A percentile compares a stretch with the other conserved stretches of the same genome.
These are phyloP conservation scores for Takifugu rubripes DNA, from an alignment of 2,797 vertebrate species.

Conservation along the genomic window DNA sequence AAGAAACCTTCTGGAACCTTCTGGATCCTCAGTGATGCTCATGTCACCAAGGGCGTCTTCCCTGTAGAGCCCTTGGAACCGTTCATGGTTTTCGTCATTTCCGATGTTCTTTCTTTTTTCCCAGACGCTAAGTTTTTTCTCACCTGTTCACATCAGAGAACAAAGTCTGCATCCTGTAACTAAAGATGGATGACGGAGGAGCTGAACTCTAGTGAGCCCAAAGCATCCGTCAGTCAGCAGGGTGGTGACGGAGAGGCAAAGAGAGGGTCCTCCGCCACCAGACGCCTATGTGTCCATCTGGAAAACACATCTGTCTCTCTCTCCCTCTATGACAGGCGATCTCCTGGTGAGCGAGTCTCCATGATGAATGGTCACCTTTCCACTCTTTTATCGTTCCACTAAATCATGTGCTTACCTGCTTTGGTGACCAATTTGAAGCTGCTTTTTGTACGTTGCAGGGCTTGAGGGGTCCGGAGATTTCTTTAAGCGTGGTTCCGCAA, in stretches of 20 bases:
- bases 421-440: conserved; percentile 79
- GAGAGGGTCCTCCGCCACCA: conserved; percentile 43
- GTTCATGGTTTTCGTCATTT: too few relatives aligned
- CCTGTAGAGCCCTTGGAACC: too few relatives aligned
- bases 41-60: too few relatives aligned
- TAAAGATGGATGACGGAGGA: too few relatives aligned
- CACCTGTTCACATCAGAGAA: too few relatives aligned
- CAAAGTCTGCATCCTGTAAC: too few relatives aligned
- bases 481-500: conserved; percentile 12
- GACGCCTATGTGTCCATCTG: conserved; percentile 61
- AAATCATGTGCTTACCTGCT: conserved; percentile 80
- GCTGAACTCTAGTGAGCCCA: conserved; percentile 14
- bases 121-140: too few relatives aligned
- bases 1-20: too few relatives aligned
- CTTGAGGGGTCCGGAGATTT: conserved; percentile 48
- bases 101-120: too few relatives aligned
- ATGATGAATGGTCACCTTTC: conserved; percentile 81
- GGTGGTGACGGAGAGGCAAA: conserved; percentile 42
- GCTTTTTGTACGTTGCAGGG: conserved; percentile 66
- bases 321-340: conserved; percentile 71
- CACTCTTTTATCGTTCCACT: conserved; percentile 79
- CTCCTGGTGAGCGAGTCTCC: conserved; percentile 74
- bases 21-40: too few relatives aligned
- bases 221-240: conserved; percentile 30
- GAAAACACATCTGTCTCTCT: conserved; percentile 65